Percentiles rank a stretch among this genome's conserved stretches.
Evolutionary conservation across 2,797 vertebrate species (phyloP).

Genomic region (Alosa sapidissima): DNA sequence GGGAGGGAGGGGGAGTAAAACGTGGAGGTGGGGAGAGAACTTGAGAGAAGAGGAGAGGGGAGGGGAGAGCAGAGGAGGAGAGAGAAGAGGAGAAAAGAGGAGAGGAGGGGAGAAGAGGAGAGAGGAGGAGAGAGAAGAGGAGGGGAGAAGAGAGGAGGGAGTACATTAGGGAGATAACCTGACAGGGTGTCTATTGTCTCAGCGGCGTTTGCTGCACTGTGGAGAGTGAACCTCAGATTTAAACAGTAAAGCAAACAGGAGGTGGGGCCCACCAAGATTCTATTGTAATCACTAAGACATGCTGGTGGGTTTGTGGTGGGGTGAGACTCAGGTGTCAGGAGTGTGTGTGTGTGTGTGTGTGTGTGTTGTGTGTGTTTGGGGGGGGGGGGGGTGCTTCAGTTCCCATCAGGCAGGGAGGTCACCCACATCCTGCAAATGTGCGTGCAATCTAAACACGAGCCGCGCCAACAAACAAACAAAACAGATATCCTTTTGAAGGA

Average conservation of each 20-base stretch:
- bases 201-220: slow-evolving; percentile 46
- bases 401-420: no score
- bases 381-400: no score
- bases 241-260: slow-evolving; percentile 58
- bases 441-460: no score
- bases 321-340: no score
- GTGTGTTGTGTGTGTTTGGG: no score
- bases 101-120: slow-evolving; percentile 34
- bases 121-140: background rate
- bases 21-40: background rate
- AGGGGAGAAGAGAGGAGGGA: slow-evolving; percentile 26
- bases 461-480: background rate
- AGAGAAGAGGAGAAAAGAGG: slow-evolving; percentile 38
- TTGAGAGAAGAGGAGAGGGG: slow-evolving; percentile 34
- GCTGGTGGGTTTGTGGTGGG: slow-evolving; percentile 15
- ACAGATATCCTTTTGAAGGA: slow-evolving; percentile 4
- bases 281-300: slow-evolving; percentile 27
- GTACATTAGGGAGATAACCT: slow-evolving; percentile 58
- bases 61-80: background rate
- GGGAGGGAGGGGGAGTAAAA: slow-evolving; percentile 29
- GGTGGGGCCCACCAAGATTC: slow-evolving; percentile 35
- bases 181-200: slow-evolving; percentile 63
- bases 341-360: no score
- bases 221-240: slow-evolving; percentile 41
- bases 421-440: no score